Evolutionary conservation across 2,888 invertebrate genomes (phyloP).

Genomic region (Mechanitis mazaeus): DNA sequence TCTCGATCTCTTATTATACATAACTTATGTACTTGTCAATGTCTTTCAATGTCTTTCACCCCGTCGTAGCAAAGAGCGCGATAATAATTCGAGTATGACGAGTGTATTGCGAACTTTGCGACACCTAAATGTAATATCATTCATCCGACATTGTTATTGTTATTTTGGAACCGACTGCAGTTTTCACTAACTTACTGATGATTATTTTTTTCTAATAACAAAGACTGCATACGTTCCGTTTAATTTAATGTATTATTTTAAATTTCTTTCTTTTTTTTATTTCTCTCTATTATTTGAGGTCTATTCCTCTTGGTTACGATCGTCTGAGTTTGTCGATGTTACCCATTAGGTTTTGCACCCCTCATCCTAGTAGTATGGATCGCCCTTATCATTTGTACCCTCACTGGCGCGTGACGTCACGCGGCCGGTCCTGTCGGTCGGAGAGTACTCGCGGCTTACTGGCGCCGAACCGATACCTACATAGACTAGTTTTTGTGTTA

Average conservation of each 20-base stretch:
- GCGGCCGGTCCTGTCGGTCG: background rate
- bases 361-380: conserved; percentile 42
- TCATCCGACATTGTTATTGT: conserved; percentile 52
- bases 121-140: conserved; percentile 31
- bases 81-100: too few relatives aligned
- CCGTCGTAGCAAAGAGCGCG: too few relatives aligned
- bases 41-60: too few relatives aligned
- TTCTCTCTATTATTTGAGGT: conserved; percentile 38
- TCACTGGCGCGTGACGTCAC: background rate
- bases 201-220: background rate
- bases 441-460: conserved; percentile 2
- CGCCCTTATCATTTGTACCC: conserved; percentile 13
- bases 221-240: conserved; percentile 41
- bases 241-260: conserved; percentile 36
- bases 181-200: conserved; percentile 7
- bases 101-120: too few relatives aligned
- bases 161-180: conserved; percentile 41
- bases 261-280: conserved; percentile 39
- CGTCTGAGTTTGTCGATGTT: conserved; percentile 39
- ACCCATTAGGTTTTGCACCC: conserved; percentile 55
- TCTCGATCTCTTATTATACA: too few relatives aligned
- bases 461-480: conserved; percentile 3
- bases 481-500: conserved; percentile 23
- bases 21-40: too few relatives aligned
- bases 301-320: conserved; percentile 45